Evolutionary conservation across 1,140 invertebrate genomes (phyloP).

Genomic region (Drosophila rufa): DNA sequence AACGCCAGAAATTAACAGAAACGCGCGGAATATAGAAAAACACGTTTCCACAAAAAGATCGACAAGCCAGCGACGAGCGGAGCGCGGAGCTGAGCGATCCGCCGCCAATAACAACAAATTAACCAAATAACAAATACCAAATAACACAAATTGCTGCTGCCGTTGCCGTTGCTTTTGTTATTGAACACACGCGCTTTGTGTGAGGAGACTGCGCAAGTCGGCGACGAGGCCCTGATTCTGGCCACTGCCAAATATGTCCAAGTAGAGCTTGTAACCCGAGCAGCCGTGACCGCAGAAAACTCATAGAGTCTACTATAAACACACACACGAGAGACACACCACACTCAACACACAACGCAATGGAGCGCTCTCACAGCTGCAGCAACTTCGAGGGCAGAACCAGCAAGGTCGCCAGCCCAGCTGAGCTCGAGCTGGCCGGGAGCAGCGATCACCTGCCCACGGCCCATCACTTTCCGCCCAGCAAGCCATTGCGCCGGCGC

Average conservation of each 20-base stretch:
- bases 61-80: background rate
- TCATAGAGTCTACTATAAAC: conserved; percentile 3
- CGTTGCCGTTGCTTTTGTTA: conserved; percentile 39
- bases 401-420: conserved; percentile 26
- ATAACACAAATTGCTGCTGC: conserved; percentile 63
- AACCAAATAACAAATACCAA: conserved; percentile 64
- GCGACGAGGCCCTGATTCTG: conserved; percentile 34
- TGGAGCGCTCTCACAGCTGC: conserved; percentile 74
- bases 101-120: conserved; percentile 45
- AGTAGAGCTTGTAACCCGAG: conserved; percentile 60
- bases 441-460: conserved; percentile 67
- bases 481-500: conserved; percentile 66
- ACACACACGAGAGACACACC: background rate
- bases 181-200: conserved; percentile 33
- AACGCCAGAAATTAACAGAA: conserved; percentile 40
- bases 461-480: conserved; percentile 58
- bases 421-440: conserved; percentile 27
- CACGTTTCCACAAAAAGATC: conserved; percentile 67
- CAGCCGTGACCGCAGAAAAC: conserved; percentile 63
- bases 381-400: conserved; percentile 64
- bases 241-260: conserved; percentile 72
- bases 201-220: conserved; percentile 3
- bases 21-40: conserved; percentile 66
- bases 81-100: background rate
- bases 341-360: conserved; percentile 5